Base-by-base conservation (phyloP, 2,797 vertebrate species). In the Halcyon leucocephala region DNA sequence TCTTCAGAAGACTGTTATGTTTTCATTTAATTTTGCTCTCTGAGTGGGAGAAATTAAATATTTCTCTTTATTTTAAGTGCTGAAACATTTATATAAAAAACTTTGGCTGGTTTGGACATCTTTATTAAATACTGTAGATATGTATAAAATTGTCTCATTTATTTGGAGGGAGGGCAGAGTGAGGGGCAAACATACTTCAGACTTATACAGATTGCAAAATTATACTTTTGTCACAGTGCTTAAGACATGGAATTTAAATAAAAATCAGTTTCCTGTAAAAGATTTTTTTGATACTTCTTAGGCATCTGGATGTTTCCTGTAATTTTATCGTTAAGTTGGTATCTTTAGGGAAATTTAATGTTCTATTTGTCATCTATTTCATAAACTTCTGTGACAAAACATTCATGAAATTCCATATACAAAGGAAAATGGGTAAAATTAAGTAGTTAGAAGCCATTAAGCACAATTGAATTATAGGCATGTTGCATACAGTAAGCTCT, bases 81-180 rank as follows among this genome's bases (percentile, higher is more conserved):
- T 89, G 77, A 71, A 91, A 64, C 69, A 92, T 74, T 79, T 73
- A 72, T 89, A 66, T 94, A 71, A 82, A 87, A 88, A 88, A 65
- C 89, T 90, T 82, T 18, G 25, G 35, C 51, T 95, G 82, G 7
- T 93, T 95, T 90, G 78, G 46, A 74, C 10, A 42, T 94, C 86
- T 94, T 96, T 90, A 97, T 97, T 97, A 96, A 95, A 89, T 84
- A 93, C 26, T 90, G 81, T 97, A 95, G 86, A 93, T 97, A 97
- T 94, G 85, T 96, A 84, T 92, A 94, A 88, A 96, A 87, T 73
- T 48, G 82, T 15, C 51, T 97, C 60, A 12, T 91, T 93, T 92
- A 49, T 70, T 95, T 79, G 51, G 37, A 82, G 14, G 29, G 62
- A 74, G 62, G 54, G 49, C 41, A 90, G 33, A 55, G 14, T 49